Conservation (phyloP, 2,797 vertebrate species). For the Hoplostethus atlanticus region DNA sequence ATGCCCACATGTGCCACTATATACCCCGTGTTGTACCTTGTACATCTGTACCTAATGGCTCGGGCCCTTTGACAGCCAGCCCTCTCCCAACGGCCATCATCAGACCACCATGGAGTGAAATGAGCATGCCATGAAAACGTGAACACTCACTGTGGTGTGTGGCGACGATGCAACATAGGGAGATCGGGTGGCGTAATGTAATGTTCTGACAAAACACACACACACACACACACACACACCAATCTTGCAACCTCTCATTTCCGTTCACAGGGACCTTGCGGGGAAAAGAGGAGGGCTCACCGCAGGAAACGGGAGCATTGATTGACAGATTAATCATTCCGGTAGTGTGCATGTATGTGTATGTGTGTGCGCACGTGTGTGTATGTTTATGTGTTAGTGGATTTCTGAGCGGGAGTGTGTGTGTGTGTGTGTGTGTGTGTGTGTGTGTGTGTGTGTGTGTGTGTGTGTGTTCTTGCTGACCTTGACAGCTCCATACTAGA, state of each 20-base stretch:
- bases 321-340: conserved; percentile 89
- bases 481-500: conserved; percentile 80
- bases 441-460: conserved; percentile 35
- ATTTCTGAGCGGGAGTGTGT: conserved; percentile 58
- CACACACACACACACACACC: conserved; percentile 32
- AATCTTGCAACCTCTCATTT: conserved; percentile 72
- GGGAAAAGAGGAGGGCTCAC: conserved; percentile 78
- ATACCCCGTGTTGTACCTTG: conserved; percentile 38
- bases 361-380: conserved; percentile 6
- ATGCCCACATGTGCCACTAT: conserved; percentile 17
- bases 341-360: conserved; percentile 52
- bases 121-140: conserved; percentile 44
- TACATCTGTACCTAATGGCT: conserved; percentile 49
- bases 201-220: conserved; percentile 50
- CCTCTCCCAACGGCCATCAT: conserved; percentile 46
- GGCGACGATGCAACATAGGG: conserved; percentile 66
- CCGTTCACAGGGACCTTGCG: conserved; percentile 68
- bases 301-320: conserved; percentile 80
- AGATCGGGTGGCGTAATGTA: conserved; percentile 60
- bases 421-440: conserved; percentile 37
- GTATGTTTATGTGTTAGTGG: conserved; percentile 43
- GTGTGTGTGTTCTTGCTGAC: conserved; percentile 75
- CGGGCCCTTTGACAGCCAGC: conserved; percentile 31
- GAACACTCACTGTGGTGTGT: conserved; percentile 47
- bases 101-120: conserved; percentile 49